A percentile compares a stretch with the other conserved stretches of the same genome.
phyloP scores from a whole-genome alignment of 2,888 invertebrate species.

The Eupithecia pulchellata region DNA sequence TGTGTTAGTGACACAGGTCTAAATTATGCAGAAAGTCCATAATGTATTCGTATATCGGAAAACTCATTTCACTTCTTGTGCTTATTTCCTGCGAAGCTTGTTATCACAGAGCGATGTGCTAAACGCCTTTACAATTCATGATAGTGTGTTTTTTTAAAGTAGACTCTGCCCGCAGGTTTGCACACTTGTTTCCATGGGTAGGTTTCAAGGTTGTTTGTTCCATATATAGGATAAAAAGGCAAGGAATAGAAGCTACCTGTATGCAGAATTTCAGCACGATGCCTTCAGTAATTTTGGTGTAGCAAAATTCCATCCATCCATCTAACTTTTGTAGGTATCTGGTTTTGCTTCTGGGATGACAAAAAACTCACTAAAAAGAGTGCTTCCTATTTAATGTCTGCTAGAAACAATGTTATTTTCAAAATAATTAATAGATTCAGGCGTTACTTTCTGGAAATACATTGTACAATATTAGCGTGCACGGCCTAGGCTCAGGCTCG shows the following conservation, averaged over 20 bases:
- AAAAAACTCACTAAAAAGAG: not conserved
- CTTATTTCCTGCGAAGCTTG: constrained; percentile 1
- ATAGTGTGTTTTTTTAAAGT: not conserved
- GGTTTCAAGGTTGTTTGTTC: too few species aligned
- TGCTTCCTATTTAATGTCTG: not conserved
- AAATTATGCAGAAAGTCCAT: constrained; percentile 5
- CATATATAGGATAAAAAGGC: too few species aligned
- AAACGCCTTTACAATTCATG: not conserved
- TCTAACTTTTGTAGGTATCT: not conserved
- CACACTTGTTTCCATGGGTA: too few species aligned
- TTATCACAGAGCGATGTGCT: not conserved
- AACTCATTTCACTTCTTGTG: constrained; percentile 6
- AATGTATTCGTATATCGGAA: constrained; percentile 7
- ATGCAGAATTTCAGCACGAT: too few species aligned
- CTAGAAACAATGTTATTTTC: not conserved
- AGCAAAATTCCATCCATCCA: too few species aligned
- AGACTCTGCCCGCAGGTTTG: not conserved
- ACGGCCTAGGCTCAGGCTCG: too few species aligned
- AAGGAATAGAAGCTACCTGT: too few species aligned
- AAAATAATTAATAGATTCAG: too few species aligned
- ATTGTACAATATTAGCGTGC: not conserved
- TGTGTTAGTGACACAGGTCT: not conserved
- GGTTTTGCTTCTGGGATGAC: not conserved
- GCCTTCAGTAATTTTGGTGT: too few species aligned
- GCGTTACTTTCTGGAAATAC: not conserved